phyloP scores from a whole-genome alignment of 2,797 vertebrate species.

The Enteromius afrohamiltoni region DNA sequence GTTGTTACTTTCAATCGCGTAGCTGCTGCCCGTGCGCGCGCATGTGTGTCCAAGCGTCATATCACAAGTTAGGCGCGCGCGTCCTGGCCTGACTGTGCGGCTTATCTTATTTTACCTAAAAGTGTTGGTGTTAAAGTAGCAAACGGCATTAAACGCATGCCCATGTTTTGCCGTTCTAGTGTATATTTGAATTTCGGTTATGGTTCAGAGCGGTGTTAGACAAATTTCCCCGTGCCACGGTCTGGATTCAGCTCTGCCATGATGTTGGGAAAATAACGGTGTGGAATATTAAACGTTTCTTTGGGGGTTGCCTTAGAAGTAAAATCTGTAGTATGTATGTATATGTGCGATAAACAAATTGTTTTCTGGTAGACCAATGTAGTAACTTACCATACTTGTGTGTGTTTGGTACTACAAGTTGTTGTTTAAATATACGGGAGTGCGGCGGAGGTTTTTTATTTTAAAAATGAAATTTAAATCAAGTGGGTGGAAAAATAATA shows the following conservation, averaged over 20 bases:
- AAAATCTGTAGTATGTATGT: not conserved
- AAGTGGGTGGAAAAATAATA: too few relatives aligned
- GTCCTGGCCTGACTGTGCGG: constrained; percentile 24
- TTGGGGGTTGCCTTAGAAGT: not conserved
- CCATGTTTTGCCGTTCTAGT: not conserved
- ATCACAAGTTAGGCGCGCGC: constrained; percentile 29
- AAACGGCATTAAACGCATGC: not conserved
- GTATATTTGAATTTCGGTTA: not conserved
- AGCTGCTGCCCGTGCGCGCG: constrained; percentile 16
- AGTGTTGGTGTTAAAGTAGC: not conserved
- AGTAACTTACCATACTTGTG: not conserved
- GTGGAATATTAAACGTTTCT: not conserved
- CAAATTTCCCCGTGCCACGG: not conserved
- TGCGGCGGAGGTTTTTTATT: not conserved
- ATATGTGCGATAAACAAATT: not conserved
- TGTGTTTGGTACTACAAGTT: not conserved
- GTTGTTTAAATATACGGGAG: not conserved
- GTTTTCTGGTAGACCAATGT: not conserved
- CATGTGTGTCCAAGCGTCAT: constrained; percentile 18
- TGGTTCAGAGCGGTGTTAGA: not conserved
- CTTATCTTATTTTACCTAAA: constrained; percentile 12
- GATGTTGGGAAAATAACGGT: constrained; percentile 16
- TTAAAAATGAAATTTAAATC: not conserved
- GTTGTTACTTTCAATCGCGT: constrained; percentile 9
- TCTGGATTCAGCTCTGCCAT: not conserved